phyloP scores from a whole-genome alignment of 2,113 vertebrate genomes.

The Notarius quadriscutis region DNA sequence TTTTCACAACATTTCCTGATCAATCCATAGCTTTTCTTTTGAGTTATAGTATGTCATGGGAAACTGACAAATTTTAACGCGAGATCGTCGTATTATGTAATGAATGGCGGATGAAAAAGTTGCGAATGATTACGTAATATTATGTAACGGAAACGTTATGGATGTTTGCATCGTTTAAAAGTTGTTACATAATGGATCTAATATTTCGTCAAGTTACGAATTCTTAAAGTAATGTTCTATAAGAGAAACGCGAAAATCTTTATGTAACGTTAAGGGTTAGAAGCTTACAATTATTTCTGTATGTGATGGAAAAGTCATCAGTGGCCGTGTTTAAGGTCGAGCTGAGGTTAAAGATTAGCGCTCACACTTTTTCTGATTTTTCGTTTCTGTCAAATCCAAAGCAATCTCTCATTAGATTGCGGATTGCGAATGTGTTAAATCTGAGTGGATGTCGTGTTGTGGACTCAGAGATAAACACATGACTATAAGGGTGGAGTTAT shows the following conservation, averaged over 20 bases:
- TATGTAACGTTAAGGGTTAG: background rate
- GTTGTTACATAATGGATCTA: background rate
- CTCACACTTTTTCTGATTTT: background rate
- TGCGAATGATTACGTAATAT: background rate
- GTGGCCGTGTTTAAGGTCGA: background rate
- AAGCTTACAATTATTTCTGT: too few species aligned
- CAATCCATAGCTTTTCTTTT: too few species aligned
- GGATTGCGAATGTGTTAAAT: background rate
- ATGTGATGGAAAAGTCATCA: background rate
- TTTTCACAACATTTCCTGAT: too few species aligned
- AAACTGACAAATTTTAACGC: background rate
- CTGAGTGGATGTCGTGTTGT: background rate
- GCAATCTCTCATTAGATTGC: background rate
- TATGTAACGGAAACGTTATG: background rate
- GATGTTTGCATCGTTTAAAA: background rate
- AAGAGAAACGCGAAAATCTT: background rate
- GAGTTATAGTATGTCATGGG: background rate
- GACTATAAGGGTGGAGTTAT: background rate
- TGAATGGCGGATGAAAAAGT: background rate
- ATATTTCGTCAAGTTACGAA: background rate
- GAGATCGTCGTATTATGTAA: background rate
- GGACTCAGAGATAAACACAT: background rate
- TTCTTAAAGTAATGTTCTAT: too few species aligned
- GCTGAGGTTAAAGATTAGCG: background rate
- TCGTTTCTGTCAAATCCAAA: background rate